Evolutionary conservation across 2,888 invertebrate species (phyloP).

Genomic region (Pasiphila rectangulata): DNA sequence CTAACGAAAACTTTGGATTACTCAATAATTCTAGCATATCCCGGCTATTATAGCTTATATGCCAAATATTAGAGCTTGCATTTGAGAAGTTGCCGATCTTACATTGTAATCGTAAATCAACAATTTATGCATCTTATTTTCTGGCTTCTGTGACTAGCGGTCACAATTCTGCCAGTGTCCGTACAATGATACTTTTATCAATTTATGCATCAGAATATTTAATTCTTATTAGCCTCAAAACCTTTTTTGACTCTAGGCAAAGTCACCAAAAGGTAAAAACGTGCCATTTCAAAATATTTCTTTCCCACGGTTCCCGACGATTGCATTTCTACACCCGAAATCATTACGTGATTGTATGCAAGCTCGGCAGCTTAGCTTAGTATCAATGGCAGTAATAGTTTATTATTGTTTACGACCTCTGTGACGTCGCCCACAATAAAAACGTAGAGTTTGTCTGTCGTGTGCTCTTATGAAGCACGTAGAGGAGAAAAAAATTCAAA

Average conservation of each 20-base stretch:
- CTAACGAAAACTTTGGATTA: too few relatives aligned
- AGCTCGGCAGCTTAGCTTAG: conserved; percentile 63
- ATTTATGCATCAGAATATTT: too few relatives aligned
- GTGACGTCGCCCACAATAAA: conserved; percentile 57
- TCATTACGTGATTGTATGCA: conserved; percentile 74
- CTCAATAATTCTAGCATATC: too few relatives aligned
- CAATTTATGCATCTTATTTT: too few relatives aligned
- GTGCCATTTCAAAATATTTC: conserved; percentile 36
- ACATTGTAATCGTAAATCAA: too few relatives aligned
- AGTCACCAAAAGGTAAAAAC: conserved; percentile 10
- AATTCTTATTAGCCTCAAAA: neutral
- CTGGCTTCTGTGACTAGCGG: too few relatives aligned
- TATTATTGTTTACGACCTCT: conserved; percentile 69
- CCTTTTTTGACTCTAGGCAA: neutral
- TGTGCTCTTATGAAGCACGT: conserved; percentile 68
- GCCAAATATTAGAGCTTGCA: too few relatives aligned
- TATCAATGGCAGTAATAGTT: conserved; percentile 40
- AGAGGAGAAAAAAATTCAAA: conserved; percentile 33
- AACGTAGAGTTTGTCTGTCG: conserved; percentile 53
- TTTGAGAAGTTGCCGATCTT: too few relatives aligned
- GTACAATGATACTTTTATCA: too few relatives aligned
- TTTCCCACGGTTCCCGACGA: conserved; percentile 70
- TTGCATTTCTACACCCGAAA: conserved; percentile 66
- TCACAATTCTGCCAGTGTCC: too few relatives aligned
- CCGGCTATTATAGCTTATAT: too few relatives aligned